phyloP scores from a whole-genome alignment of 35 echinoderm and acorn worm genomes.

The Hemicentrotus pulcherrimus region DNA sequence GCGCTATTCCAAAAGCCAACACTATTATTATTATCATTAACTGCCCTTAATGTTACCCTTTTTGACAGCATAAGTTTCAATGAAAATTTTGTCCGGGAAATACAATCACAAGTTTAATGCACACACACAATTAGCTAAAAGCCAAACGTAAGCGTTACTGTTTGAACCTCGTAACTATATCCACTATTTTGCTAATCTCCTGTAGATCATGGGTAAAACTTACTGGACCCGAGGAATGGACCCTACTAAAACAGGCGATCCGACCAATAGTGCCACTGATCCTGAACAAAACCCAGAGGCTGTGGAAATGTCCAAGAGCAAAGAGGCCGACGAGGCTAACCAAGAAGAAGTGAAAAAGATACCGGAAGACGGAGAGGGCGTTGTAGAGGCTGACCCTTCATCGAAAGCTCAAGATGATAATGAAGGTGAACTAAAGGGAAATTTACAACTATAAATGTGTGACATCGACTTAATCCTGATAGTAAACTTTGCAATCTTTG shows the following conservation, averaged over 20 bases:
- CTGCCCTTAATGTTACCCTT: no score
- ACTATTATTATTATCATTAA: no score
- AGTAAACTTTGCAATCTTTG: no score
- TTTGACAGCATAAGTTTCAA: no score
- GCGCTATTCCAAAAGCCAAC: no score
- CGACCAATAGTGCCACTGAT: not conserved
- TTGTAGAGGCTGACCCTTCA: not conserved
- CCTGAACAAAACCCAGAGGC: constrained; percentile 30
- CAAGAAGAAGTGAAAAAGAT: constrained; percentile 7
- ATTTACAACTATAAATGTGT: no score
- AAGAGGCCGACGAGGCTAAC: not conserved
- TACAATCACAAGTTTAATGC: no score
- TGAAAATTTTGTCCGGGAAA: no score
- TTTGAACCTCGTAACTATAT: no score
- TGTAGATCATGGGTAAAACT: constrained; percentile 39
- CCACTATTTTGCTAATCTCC: not conserved
- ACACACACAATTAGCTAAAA: no score
- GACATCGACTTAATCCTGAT: no score
- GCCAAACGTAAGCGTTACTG: no score
- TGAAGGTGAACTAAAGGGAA: not conserved
- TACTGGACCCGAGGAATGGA: constrained; percentile 47
- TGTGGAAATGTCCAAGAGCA: constrained; percentile 24
- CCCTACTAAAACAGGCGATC: not conserved
- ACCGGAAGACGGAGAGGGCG: constrained; percentile 1
- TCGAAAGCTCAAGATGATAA: not conserved